These are phyloP conservation scores for Alentia gelatinosa DNA, from an alignment of 2,888 invertebrate species.

Conservation along the genomic window DNA sequence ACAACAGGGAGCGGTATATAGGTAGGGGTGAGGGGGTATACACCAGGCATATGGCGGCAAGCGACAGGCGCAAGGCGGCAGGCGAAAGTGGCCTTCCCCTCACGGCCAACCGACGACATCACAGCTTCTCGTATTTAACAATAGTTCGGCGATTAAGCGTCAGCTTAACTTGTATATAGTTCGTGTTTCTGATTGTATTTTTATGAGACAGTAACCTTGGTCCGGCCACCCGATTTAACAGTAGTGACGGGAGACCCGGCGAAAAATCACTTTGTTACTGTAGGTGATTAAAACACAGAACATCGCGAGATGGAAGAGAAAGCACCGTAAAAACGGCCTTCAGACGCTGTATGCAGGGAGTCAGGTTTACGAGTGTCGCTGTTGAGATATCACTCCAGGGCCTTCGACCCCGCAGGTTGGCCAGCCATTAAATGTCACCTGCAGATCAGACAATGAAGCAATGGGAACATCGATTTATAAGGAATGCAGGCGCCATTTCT, in stretches of 20 bases:
- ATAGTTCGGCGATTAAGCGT: not conserved
- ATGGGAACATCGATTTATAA: conserved; percentile 14
- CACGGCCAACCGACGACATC: not conserved
- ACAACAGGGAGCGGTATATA: conserved; percentile 7
- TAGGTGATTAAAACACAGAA: too few species aligned
- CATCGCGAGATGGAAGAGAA: too few species aligned
- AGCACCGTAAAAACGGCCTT: too few species aligned
- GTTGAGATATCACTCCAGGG: too few species aligned
- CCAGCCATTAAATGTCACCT: not conserved
- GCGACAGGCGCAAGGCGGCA: too few species aligned
- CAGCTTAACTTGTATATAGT: not conserved
- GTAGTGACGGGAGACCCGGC: not conserved
- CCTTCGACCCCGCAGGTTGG: not conserved
- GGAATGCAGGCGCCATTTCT: not conserved
- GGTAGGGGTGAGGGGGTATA: too few species aligned
- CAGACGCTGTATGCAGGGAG: too few species aligned
- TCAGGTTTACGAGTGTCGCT: too few species aligned
- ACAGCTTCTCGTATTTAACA: not conserved
- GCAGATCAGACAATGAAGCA: not conserved
- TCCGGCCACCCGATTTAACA: not conserved
- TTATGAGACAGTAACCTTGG: not conserved
- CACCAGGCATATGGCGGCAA: too few species aligned
- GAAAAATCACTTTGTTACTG: not conserved
- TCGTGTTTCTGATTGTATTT: not conserved
- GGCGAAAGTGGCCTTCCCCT: not conserved